These are phyloP conservation scores for Ptychodera flava DNA, from an alignment of 35 echinoderm and acorn worm genomes.

Conservation along the genomic window DNA sequence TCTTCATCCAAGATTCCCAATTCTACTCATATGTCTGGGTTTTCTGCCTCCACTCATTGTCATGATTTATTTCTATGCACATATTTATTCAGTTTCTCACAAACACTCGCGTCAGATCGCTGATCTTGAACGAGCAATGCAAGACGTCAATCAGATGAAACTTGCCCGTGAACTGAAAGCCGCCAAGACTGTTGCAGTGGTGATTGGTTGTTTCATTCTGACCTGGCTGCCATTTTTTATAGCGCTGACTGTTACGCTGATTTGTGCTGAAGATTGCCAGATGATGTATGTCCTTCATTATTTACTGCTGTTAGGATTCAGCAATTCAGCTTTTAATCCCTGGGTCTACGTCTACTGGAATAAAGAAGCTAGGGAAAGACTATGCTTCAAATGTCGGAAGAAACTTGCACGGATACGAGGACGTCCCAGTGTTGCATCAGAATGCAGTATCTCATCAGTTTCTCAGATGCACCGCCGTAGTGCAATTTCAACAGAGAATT, in stretches of 20 bases:
- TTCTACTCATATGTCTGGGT: slow-evolving; percentile 23
- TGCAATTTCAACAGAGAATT: too few relatives aligned
- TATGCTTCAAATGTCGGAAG: not conserved
- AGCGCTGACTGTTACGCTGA: not conserved
- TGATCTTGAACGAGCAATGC: slow-evolving; percentile 11
- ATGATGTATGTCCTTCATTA: slow-evolving; percentile 24
- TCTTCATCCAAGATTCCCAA: slow-evolving; percentile 14
- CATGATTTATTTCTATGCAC: slow-evolving; percentile 38
- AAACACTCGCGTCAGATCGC: slow-evolving; percentile 34
- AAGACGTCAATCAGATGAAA: not conserved
- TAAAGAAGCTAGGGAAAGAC: slow-evolving; percentile 31
- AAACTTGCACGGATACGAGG: not conserved
- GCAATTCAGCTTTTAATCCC: slow-evolving; percentile 48
- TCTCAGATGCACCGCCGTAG: not conserved
- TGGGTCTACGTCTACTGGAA: slow-evolving; percentile 61
- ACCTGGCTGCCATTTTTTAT: slow-evolving; percentile 60
- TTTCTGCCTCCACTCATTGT: slow-evolving; percentile 24
- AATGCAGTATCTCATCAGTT: not conserved
- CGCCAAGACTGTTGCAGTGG: slow-evolving; percentile 32
- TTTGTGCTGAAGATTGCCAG: slow-evolving; percentile 5
- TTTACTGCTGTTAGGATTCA: slow-evolving; percentile 36
- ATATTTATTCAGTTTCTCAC: slow-evolving; percentile 36
- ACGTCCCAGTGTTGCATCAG: not conserved
- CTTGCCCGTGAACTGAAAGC: slow-evolving; percentile 23
- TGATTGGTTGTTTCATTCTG: slow-evolving; percentile 53